These are phyloP conservation scores for Zygogramma bicolorata DNA, from an alignment of 2,888 invertebrate species.

Conservation along the genomic window DNA sequence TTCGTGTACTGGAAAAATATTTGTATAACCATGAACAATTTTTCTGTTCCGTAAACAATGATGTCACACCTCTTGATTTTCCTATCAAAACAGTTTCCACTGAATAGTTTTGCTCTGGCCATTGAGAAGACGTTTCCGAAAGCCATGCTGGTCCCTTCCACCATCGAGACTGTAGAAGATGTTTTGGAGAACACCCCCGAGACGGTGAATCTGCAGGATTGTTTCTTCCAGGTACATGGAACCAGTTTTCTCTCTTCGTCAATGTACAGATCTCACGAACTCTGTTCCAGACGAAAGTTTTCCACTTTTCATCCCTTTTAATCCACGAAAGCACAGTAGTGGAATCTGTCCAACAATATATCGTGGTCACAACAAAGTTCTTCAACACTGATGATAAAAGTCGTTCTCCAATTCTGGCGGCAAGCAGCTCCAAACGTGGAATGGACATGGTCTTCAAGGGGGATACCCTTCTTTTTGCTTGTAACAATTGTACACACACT, in stretches of 20 bases:
- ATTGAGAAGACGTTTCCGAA: background rate
- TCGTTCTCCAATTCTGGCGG: background rate
- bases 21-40: background rate
- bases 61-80: conserved; percentile 7
- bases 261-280: conserved; percentile 50
- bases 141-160: conserved; percentile 55
- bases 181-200: conserved; percentile 50
- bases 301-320: conserved; percentile 43
- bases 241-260: too few species aligned
- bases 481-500: background rate
- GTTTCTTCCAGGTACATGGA: conserved; percentile 3
- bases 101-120: background rate
- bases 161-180: conserved; percentile 52
- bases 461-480: background rate
- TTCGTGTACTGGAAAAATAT: conserved; percentile 2
- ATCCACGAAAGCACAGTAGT: conserved; percentile 53
- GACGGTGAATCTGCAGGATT: conserved; percentile 41
- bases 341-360: conserved; percentile 51
- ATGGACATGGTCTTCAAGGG: background rate
- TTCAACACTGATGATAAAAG: background rate
- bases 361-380: background rate
- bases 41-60: background rate
- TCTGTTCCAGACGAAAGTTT: conserved; percentile 39
- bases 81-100: conserved; percentile 29
- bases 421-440: background rate